phyloP scores from a whole-genome alignment of 1,140 invertebrate genomes.

The Drosophila santomea region DNA sequence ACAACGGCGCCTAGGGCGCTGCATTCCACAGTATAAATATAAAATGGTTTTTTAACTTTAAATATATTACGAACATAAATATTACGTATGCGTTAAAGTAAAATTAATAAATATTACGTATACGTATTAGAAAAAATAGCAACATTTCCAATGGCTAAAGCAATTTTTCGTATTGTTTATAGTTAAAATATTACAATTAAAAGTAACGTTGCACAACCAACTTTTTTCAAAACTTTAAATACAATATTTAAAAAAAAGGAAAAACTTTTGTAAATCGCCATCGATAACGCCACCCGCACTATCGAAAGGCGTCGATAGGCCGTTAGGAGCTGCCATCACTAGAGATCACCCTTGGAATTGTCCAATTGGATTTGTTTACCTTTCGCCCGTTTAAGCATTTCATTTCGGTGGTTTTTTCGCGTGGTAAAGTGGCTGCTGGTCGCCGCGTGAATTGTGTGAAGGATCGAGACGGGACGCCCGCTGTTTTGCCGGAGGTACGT shows the following conservation, averaged over 20 bases:
- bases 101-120: too few relatives aligned
- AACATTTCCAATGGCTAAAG: too few relatives aligned
- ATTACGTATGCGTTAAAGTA: too few relatives aligned
- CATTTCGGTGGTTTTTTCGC: slow-evolving; percentile 18
- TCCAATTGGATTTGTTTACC: slow-evolving; percentile 54
- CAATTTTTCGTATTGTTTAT: too few relatives aligned
- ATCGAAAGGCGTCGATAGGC: slow-evolving; percentile 11
- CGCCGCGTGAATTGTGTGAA: slow-evolving; percentile 16
- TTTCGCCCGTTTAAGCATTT: slow-evolving; percentile 32
- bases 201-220: too few relatives aligned
- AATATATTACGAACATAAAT: too few relatives aligned
- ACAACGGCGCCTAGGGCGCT: slow-evolving; percentile 10
- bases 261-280: neutral
- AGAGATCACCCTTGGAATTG: slow-evolving; percentile 51
- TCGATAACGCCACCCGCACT: neutral
- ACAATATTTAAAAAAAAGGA: too few relatives aligned
- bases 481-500: slow-evolving; percentile 15
- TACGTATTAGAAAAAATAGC: too few relatives aligned
- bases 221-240: neutral
- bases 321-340: slow-evolving; percentile 29
- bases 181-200: too few relatives aligned
- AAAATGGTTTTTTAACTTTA: too few relatives aligned
- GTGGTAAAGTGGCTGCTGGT: slow-evolving; percentile 8
- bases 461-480: slow-evolving; percentile 4
- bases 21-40: slow-evolving; percentile 16